A percentile compares a stretch with the other conserved stretches of the same genome.
Conservation (phyloP, 2,888 invertebrate species). For the Malachius bipustulatus region DNA sequence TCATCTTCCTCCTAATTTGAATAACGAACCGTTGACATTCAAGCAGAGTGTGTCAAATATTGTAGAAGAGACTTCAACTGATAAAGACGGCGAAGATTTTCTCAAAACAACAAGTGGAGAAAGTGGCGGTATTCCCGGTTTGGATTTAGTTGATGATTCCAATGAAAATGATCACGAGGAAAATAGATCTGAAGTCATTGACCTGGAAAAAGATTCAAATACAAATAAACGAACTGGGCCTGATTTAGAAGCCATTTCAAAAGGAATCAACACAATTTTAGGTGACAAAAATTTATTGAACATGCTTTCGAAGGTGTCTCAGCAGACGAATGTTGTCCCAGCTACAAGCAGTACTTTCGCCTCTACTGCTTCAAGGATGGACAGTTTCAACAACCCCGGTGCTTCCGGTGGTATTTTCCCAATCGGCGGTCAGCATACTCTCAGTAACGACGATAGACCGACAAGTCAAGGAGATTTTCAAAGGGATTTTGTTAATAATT, state of each 20-base stretch:
- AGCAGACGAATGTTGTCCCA: slow-evolving; percentile 21
- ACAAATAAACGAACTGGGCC: slow-evolving; percentile 31
- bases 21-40: slow-evolving; percentile 29
- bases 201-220: slow-evolving; percentile 2
- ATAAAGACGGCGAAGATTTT: slow-evolving; percentile 16
- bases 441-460: slow-evolving; percentile 21
- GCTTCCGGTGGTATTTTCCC: too few relatives aligned
- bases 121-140: slow-evolving; percentile 55
- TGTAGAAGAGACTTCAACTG: too few relatives aligned
- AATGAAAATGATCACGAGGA: slow-evolving; percentile 18
- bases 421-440: slow-evolving; percentile 18
- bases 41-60: slow-evolving; percentile 16
- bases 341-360: not conserved
- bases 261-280: slow-evolving; percentile 49
- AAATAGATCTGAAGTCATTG: slow-evolving; percentile 12
- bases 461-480: slow-evolving; percentile 16
- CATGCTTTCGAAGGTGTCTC: slow-evolving; percentile 41
- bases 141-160: slow-evolving; percentile 49
- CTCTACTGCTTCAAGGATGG: not conserved
- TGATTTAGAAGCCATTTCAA: slow-evolving; percentile 47
- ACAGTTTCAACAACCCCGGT: not conserved
- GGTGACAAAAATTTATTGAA: slow-evolving; percentile 52
- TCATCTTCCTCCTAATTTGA: slow-evolving; percentile 28
- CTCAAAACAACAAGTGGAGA: slow-evolving; percentile 18
- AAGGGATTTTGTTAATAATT: slow-evolving; percentile 24